These are phyloP conservation scores for Drepana arcuata DNA, from an alignment of 1,140 invertebrate genomes.

Conservation along the genomic window DNA sequence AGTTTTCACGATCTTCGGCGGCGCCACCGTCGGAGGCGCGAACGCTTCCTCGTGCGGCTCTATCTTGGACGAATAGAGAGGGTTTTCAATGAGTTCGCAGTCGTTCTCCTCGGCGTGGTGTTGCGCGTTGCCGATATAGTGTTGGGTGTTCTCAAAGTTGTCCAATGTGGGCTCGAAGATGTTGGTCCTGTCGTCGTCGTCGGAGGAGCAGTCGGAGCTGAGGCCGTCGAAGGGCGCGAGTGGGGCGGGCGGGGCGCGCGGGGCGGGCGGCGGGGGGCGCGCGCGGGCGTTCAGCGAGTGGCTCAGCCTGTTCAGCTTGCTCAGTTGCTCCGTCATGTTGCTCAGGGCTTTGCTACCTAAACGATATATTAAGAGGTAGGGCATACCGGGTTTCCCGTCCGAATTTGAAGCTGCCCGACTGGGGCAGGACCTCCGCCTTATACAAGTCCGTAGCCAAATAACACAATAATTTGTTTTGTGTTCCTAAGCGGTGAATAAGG, in stretches of 20 bases:
- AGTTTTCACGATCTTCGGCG: conserved; percentile 29
- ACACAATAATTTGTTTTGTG: no score
- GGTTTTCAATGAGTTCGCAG: conserved; percentile 62
- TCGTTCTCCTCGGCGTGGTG: conserved; percentile 46
- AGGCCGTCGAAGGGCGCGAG: no score
- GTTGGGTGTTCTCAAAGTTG: conserved; percentile 65
- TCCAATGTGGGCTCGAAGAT: conserved; percentile 70
- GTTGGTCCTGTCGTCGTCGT: conserved; percentile 66
- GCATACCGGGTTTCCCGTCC: no score
- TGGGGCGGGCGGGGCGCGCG: conserved; percentile 53
- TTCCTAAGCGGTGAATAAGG: no score
- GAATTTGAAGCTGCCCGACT: no score
- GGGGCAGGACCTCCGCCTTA: no score
- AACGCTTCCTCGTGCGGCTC: conserved; percentile 45
- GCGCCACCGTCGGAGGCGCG: not conserved
- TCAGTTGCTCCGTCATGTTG: conserved; percentile 89
- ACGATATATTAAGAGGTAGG: no score
- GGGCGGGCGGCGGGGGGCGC: conserved; percentile 50
- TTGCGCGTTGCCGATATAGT: conserved; percentile 57
- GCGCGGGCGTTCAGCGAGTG: conserved; percentile 75
- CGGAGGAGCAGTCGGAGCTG: conserved; percentile 66
- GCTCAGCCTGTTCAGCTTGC: conserved; percentile 83
- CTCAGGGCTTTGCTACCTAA: conserved; percentile 87
- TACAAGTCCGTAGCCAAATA: no score
- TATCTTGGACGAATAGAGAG: conserved; percentile 65